phyloP scores from a whole-genome alignment of 2,797 vertebrate species.

The Champsocephalus esox region DNA sequence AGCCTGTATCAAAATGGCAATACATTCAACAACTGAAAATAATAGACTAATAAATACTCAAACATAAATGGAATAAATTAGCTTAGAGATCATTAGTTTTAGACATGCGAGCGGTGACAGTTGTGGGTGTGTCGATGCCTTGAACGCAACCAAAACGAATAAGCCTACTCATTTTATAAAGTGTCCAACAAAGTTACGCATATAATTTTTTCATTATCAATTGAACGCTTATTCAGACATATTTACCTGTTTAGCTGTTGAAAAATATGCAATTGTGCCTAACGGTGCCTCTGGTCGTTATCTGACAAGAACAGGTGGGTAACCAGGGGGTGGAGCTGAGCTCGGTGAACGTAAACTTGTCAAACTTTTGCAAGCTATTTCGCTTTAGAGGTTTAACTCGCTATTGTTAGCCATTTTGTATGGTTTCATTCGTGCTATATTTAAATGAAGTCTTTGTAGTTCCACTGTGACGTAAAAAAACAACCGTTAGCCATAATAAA shows the following conservation, averaged over 20 bases:
- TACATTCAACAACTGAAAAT: not conserved
- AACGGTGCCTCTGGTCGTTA: constrained; percentile 1
- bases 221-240: not conserved
- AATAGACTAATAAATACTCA: no score
- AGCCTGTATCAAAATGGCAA: not conserved
- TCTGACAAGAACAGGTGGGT: constrained; percentile 67
- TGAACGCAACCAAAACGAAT: not conserved
- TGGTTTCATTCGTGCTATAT: not conserved
- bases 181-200: fast-evolving
- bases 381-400: no score
- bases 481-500: no score
- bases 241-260: constrained; percentile 32
- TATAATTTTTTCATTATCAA: fast-evolving
- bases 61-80: not conserved
- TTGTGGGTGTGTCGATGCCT: constrained; percentile 39
- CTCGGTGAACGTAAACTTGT: not conserved
- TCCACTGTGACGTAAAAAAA: not conserved
- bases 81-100: not conserved
- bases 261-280: not conserved
- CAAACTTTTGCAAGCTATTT: not conserved
- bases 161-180: no score
- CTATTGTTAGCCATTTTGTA: no score
- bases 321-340: constrained; percentile 18
- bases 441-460: not conserved
- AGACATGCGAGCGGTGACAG: not conserved